Conservation (phyloP, 2,888 invertebrate species). For the Emesis furor region DNA sequence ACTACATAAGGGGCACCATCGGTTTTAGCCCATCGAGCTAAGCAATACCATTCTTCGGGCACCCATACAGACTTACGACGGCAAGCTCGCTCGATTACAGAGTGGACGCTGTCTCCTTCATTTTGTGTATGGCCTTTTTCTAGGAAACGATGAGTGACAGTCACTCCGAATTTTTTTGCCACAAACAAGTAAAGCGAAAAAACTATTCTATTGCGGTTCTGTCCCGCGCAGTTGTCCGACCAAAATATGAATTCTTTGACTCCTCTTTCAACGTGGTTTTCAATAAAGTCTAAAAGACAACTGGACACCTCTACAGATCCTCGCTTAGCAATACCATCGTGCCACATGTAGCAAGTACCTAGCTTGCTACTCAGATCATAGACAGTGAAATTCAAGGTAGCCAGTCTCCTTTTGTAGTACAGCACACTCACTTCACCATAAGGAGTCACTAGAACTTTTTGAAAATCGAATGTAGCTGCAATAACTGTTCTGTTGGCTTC, state of each 20-base stretch:
- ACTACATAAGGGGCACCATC: too few relatives aligned
- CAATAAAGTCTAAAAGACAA: constrained; percentile 9
- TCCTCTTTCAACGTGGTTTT: neutral
- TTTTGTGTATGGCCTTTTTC: constrained; percentile 12
- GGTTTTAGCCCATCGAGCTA: constrained; percentile 26
- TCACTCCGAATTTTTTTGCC: neutral
- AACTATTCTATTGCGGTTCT: neutral
- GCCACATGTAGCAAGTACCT: neutral
- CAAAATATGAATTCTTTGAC: constrained; percentile 16
- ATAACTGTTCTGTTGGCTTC: too few relatives aligned
- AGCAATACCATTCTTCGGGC: constrained; percentile 27
- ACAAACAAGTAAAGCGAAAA: constrained; percentile 11
- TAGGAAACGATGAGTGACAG: neutral
- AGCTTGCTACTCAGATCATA: constrained; percentile 7
- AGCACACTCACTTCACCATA: too few relatives aligned
- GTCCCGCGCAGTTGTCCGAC: constrained; percentile 9
- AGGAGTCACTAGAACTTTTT: too few relatives aligned
- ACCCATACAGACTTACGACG: neutral
- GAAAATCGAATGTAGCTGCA: too few relatives aligned
- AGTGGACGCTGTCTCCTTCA: neutral
- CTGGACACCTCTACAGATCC: constrained; percentile 7
- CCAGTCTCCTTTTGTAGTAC: too few relatives aligned
- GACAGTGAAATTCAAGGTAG: neutral
- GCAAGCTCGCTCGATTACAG: neutral
- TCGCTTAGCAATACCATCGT: constrained; percentile 7